Percentiles rank a stretch among this genome's conserved stretches.
These are phyloP conservation scores for Salarias fasciatus DNA, from an alignment of 2,797 vertebrate species.

Conservation along the genomic window DNA sequence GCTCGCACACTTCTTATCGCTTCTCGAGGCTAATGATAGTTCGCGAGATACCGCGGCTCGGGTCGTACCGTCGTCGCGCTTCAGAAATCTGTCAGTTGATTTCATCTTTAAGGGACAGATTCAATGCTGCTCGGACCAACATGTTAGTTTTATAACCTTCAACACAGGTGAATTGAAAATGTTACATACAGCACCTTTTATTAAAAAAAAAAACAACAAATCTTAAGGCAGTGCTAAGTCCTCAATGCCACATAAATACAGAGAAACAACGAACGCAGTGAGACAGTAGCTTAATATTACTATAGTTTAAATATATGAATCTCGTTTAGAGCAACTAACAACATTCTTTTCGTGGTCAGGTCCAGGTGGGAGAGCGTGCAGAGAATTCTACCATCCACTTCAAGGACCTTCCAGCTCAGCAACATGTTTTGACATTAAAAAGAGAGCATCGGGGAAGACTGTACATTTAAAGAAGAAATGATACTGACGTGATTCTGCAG, in stretches of 20 bases:
- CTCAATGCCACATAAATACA: slow-evolving; percentile 4
- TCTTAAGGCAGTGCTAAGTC: slow-evolving; percentile 15
- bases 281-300: slow-evolving; percentile 3
- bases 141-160: neutral
- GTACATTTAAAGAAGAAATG: slow-evolving; percentile 15
- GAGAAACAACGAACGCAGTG: slow-evolving; percentile 15
- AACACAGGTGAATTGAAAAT: slow-evolving; percentile 47
- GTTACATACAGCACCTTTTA: neutral
- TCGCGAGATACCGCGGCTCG: too few relatives aligned
- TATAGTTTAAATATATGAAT: slow-evolving; percentile 41
- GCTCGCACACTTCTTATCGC: slow-evolving; percentile 9
- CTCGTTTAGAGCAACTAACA: slow-evolving; percentile 18
- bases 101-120: too few relatives aligned
- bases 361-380: slow-evolving; percentile 51
- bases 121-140: too few relatives aligned
- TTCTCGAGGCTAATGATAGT: too few relatives aligned
- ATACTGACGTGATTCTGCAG: neutral
- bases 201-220: slow-evolving; percentile 54
- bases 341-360: slow-evolving; percentile 7
- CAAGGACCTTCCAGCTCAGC: slow-evolving; percentile 8
- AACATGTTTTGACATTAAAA: slow-evolving; percentile 26
- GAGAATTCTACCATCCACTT: slow-evolving; percentile 23
- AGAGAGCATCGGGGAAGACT: slow-evolving; percentile 58
- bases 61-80: too few relatives aligned
- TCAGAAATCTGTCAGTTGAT: too few relatives aligned